These are phyloP conservation scores for Agapostemon virescens DNA, from an alignment of 2,888 invertebrate species.

Conservation along the genomic window DNA sequence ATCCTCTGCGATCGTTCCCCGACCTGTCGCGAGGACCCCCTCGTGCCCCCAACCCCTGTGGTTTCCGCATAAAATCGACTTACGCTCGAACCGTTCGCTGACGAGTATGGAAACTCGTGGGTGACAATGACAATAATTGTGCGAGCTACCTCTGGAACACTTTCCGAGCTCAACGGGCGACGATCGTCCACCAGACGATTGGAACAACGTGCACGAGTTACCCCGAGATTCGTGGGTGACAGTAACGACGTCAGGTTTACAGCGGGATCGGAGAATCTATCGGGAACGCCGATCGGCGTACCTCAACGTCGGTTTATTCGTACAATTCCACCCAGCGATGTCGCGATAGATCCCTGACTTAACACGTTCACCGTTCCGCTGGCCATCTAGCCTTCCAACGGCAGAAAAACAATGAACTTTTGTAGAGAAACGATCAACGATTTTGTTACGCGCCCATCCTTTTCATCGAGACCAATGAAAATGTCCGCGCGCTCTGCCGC, in stretches of 20 bases:
- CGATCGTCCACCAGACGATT: not conserved
- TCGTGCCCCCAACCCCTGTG: not conserved
- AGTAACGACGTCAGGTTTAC: conserved; percentile 60
- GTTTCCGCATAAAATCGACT: conserved; percentile 15
- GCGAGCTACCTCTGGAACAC: conserved; percentile 14
- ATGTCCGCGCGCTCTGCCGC: not conserved
- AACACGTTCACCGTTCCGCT: conserved; percentile 8
- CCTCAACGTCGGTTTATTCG: conserved; percentile 41
- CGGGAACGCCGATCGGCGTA: conserved; percentile 26
- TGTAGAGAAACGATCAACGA: not conserved
- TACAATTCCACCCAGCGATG: conserved; percentile 8
- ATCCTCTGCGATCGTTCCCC: conserved; percentile 18
- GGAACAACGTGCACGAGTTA: conserved; percentile 21
- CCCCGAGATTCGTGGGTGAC: conserved; percentile 62
- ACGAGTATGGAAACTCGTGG: conserved; percentile 68
- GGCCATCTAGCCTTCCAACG: not conserved
- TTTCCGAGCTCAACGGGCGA: not conserved
- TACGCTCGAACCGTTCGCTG: conserved; percentile 31
- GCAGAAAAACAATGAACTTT: not conserved
- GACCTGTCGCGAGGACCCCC: not conserved
- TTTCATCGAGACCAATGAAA: not conserved
- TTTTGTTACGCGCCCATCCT: not conserved
- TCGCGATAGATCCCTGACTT: conserved; percentile 33
- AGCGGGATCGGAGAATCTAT: conserved; percentile 21
- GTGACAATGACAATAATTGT: conserved; percentile 69